phyloP scores from a whole-genome alignment of 1,140 invertebrate genomes.

The Copidosoma floridanum region DNA sequence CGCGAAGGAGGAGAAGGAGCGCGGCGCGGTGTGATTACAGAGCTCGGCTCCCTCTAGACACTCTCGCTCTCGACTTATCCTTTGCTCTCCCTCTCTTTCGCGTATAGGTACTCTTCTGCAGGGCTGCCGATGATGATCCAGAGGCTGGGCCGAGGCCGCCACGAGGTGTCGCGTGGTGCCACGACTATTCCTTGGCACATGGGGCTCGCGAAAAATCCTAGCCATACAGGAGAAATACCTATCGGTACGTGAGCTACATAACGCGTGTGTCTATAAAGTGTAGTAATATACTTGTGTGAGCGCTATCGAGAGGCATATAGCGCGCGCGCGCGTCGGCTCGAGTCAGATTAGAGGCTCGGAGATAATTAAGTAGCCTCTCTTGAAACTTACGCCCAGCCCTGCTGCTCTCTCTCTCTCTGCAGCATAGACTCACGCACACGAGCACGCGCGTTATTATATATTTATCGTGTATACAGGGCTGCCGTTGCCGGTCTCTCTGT shows the following conservation, averaged over 20 bases:
- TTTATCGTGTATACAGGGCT: neutral
- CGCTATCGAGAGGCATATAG: neutral
- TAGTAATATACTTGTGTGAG: too few species aligned
- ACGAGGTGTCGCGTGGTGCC: neutral
- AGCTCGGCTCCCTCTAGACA: slow-evolving; percentile 48
- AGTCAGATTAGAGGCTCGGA: slow-evolving; percentile 52
- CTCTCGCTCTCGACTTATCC: slow-evolving; percentile 48
- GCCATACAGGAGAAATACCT: too few species aligned
- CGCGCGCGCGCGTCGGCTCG: slow-evolving; percentile 37
- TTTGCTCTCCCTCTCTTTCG: neutral
- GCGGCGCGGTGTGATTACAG: slow-evolving; percentile 54
- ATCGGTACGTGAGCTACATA: too few species aligned
- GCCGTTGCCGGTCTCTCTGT: neutral
- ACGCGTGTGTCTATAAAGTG: too few species aligned
- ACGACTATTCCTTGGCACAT: too few species aligned
- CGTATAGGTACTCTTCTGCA: too few species aligned
- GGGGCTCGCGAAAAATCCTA: too few species aligned
- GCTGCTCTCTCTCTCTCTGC: neutral
- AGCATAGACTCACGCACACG: too few species aligned
- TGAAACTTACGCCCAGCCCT: slow-evolving; percentile 49
- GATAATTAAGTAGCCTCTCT: slow-evolving; percentile 58
- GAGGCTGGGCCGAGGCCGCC: neutral
- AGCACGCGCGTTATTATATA: too few species aligned
- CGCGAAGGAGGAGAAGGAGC: slow-evolving; percentile 26
- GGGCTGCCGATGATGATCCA: too few species aligned